Evolutionary conservation across 2,113 vertebrate species (phyloP), one percentile per base, ranked within the genome.

Genomic region (Poecilia latipinna): DNA sequence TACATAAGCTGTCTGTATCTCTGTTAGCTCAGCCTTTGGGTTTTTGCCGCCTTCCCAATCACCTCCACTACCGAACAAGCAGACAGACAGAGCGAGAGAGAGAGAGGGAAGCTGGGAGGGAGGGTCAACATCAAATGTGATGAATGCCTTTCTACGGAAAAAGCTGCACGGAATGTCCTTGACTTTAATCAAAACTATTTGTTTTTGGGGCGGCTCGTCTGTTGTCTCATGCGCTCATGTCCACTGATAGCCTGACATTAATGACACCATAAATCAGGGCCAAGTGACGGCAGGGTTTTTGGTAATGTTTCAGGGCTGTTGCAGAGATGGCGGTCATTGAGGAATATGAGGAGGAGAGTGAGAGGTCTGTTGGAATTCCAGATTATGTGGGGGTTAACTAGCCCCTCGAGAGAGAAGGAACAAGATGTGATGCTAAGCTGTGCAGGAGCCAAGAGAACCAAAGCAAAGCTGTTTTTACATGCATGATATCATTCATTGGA

Each of bases 161-260:
- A 97, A 97, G 96, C 95, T 96, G 96, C 94, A 96, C 95, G 86
- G 93, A 98, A 97, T 86, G 97, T 98, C 97, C 97, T 98, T 99
- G 97, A 97, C 95, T 97, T 99, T 98, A 98, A 98, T 98, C 97
- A 98, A 98, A 98, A 97, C 96, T 97, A 97, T 98, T 98, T 98
- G 96, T 97, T 98, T 93, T 92, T 89, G 82, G 87, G 89, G 87
- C 94, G 96, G 96, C 95, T 96, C 94, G 95, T 95, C 96, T 96
- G 96, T 96, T 97, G 95, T 98, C 96, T 97, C 95, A 88, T 96
- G 96, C 95, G 94, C 94, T 98, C 96, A 97, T 97, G 96, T 97
- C 97, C 96, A 98, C 96, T 97, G 97, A 98, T 97, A 97, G 96
- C 95, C 96, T 97, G 97, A 98, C 96, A 97, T 97, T 97, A 98